Base-by-base conservation (phyloP, 1,140 invertebrate genomes). In the Drosophila bocqueti region DNA sequence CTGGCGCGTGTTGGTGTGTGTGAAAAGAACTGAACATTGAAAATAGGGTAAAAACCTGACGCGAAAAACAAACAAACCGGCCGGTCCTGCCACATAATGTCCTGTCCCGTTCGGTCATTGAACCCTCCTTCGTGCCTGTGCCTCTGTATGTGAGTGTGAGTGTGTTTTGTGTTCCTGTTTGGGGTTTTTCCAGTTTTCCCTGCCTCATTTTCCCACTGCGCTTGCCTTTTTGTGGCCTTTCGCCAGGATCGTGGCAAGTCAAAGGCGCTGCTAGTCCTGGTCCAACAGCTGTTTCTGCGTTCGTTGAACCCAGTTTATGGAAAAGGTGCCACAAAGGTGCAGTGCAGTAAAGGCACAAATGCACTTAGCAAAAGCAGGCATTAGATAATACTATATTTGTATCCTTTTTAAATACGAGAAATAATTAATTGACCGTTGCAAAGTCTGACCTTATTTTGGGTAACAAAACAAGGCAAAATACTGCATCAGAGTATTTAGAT, bases 11-110 rank as follows among this genome's bases (percentile, higher is more conserved):
- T 64, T 68, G 52, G 57, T 68, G 76, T 50, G 69, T 68, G 69
- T 68, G 43, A 62, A 61, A 82, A 74, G 77, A 77, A 84, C 49
- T 74, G 79, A 24, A 24, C 83, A 73, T 73, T 75, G 68, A 63
- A 89, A 89, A 89, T 89, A 89, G 84, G 84, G 84, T 89, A 89
- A 89, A 87, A 90, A 89, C 85, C 85, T 89, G 84, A 89, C 84
- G 77, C 81, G 85, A 79, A 87, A 86, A 89, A 89, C 81, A 89
- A 89, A 89, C 84, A 89, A 89, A 73, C 77, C 61, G 61, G 1
- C 52, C 34, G 52, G 52, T n/a, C 52, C 52, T 15, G 76, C 40
- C 63, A 49, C 63, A 57, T 55, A 52, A 81, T 66, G 77, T 66
- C 82, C 79, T 76, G 79, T 60, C 61, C 43, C 38, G 52, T 29